phyloP scores from a whole-genome alignment of 2,113 vertebrate species.

The Proteles cristata region DNA sequence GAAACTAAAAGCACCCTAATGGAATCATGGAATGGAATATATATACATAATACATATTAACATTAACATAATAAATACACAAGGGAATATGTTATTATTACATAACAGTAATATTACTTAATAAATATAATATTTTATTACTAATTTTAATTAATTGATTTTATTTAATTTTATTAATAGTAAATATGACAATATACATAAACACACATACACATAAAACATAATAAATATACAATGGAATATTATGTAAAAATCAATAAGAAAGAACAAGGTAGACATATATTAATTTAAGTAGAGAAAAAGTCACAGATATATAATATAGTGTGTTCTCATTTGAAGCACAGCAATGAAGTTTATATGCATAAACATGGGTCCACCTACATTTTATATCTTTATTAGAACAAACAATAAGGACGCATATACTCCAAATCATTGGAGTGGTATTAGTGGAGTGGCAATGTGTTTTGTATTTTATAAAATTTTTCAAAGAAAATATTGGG shows the following conservation, averaged over 20 bases:
- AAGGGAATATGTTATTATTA: too few relatives aligned
- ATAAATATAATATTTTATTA: too few relatives aligned
- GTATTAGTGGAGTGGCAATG: not conserved
- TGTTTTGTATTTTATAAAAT: not conserved
- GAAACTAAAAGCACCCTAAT: not conserved
- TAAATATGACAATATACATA: too few relatives aligned
- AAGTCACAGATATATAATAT: not conserved
- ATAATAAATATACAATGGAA: not conserved
- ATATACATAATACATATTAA: too few relatives aligned
- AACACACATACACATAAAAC: too few relatives aligned
- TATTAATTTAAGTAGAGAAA: not conserved
- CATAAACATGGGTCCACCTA: not conserved
- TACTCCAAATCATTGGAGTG: not conserved
- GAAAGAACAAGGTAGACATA: not conserved
- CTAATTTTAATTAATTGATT: too few relatives aligned
- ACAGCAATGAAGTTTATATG: not conserved
- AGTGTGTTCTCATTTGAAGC: not conserved
- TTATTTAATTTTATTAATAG: too few relatives aligned
- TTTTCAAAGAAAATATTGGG: conserved; percentile 33
- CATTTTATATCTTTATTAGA: not conserved
- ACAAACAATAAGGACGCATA: not conserved
- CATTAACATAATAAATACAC: too few relatives aligned
- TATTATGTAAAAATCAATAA: not conserved
- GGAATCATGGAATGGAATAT: not conserved
- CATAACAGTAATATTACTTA: too few relatives aligned